Evolutionary conservation across 2,113 vertebrate species (phyloP), one percentile per base, ranked within the genome.

Genomic region (Cyanoderma ruficeps): DNA sequence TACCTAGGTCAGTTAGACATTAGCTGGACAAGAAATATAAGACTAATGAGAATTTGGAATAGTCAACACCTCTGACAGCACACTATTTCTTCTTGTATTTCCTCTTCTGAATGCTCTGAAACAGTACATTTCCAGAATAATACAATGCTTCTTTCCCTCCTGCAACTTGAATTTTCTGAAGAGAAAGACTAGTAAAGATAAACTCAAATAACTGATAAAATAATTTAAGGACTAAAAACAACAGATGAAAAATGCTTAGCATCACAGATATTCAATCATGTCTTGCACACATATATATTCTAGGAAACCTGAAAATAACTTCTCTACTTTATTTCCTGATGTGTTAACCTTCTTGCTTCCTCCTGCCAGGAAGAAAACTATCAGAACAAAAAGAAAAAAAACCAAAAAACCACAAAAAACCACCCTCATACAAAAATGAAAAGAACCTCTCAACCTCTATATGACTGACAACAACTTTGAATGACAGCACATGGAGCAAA

Each of bases 381-480:
- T 5, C 24, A 61, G 27, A 60, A 42, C 6, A 61, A 63, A 7
- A 55, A 46, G 2, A 2, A 21, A 35, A n/a, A 22, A 17, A n/a
- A 42, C n/a, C n/a, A 52, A 4, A 20, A 37, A 22, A n/a, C 42
- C 17, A 39, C 39, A 39, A 57, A 37, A 28, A 24, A 21, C 2
- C 0, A 35, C 2, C 1, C 25, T 19, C 27, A 64, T 20, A 47
- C 47, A 14, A 35, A 87, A 78, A 84, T 27, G 41, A 89, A 87
- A 94, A 84, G 27, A 53, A 57, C 6, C 5, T 18, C 19, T 70
- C 69, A 59, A 46, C 44, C 44, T 84, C 77, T 71, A 11, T 24
- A 55, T 89, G 63, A 70, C 46, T 67, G 87, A 93, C 59, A 89
- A 84, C 68, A 80, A 55, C 46, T 90, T 90, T 90, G 90, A 96